Base-by-base conservation (phyloP, 2,797 vertebrate genomes). In the Cottoperca gobio region DNA sequence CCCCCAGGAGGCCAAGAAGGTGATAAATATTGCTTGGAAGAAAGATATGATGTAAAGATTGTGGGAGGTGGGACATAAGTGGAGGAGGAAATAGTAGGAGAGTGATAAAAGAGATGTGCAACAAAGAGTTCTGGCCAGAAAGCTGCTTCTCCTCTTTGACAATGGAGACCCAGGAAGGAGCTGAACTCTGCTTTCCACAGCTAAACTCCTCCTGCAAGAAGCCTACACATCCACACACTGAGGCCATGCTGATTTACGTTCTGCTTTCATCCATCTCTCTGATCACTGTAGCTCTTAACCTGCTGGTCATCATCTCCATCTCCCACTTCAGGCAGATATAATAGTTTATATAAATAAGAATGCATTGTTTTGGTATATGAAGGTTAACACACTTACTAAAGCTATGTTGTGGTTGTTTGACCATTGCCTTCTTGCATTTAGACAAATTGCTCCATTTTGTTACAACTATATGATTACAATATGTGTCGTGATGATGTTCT, bases 301-400 rank as follows among this genome's bases (percentile, higher is more conserved):
- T 88, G 40, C 70, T 87, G 55, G 74, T 90, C 73, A 83, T 90
- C 88, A 72, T 83, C 58, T 78, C 88, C 70, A 83, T 89, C 72
- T 76, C 82, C 10, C 76, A 88, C 50, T 89, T 88, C 78, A 88
- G 80, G 88, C 49, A 74, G 4, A 24, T 48, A 70, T 10, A 3
- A 17, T 65, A 0, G 28, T 23, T 16, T 5, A 4, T 16, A 33
- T 8, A 12, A 23, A 35, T 26, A 39, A 23, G 5, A 26, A 26
- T 26, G 48, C 4, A 49, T n/a, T 4, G 49, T 65, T 6, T 8
- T 50, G 16, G 3, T 33, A 26, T 23, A 45, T 19, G 28, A 12
- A 19, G 13, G 5, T 49, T 11, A 21, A 14, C 5, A 0, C 4
- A 50, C 43, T 35, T 40, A 8, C 11, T 4, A 11, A 6, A 35